These are phyloP conservation scores for Porphyrio hochstetteri DNA, from an alignment of 2,113 vertebrate genomes.

Conservation along the genomic window DNA sequence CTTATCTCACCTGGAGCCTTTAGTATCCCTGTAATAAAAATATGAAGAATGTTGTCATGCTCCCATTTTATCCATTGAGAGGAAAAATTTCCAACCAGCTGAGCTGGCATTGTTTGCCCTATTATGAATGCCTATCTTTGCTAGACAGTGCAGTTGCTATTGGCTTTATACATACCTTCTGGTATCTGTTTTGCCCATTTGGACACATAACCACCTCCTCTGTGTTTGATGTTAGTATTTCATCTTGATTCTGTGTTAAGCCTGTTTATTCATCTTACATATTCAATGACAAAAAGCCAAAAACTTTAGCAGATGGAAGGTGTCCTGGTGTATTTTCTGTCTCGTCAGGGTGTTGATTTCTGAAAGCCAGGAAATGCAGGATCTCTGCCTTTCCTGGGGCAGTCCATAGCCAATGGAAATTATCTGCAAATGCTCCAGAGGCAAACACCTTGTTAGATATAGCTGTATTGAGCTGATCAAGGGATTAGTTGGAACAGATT, in stretches of 20 bases:
- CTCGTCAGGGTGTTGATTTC: neutral
- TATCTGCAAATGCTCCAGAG: neutral
- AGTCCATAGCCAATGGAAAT: neutral
- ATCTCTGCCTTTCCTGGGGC: neutral
- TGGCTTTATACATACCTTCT: neutral
- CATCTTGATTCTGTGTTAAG: neutral
- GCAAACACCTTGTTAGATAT: slow-evolving; percentile 6
- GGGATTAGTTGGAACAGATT: neutral
- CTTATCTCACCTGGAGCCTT: neutral
- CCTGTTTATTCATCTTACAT: slow-evolving; percentile 17
- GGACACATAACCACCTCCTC: neutral
- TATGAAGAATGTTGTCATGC: neutral
- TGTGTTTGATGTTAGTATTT: slow-evolving; percentile 43
- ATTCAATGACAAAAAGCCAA: neutral
- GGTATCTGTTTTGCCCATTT: neutral
- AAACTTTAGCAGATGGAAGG: neutral
- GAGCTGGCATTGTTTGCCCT: neutral
- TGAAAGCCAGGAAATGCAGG: neutral
- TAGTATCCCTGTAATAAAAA: neutral
- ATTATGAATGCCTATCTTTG: slow-evolving; percentile 6
- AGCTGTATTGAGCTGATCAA: neutral
- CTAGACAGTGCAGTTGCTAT: neutral
- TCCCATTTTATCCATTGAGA: neutral
- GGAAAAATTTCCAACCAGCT: neutral
- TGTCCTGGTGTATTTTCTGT: neutral